Evolutionary conservation across 2,113 vertebrate genomes (phyloP).

Genomic region (Sorex araneus): DNA sequence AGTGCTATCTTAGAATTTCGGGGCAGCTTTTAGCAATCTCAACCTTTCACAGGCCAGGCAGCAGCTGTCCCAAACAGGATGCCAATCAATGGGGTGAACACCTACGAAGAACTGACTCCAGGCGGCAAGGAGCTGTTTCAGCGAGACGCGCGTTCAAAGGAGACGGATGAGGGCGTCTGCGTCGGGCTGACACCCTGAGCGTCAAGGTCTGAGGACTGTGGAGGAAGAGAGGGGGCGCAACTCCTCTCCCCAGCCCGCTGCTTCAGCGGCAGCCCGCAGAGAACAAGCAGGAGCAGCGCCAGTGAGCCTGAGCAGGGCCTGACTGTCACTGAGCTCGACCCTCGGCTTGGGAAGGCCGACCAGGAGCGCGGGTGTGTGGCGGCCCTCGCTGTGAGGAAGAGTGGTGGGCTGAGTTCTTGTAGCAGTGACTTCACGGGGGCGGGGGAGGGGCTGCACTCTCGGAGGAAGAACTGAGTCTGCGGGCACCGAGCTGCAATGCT

Average conservation of each 20-base stretch:
- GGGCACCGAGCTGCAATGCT: constrained; percentile 47
- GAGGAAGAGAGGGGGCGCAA: constrained; percentile 23
- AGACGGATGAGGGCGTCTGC: constrained; percentile 26
- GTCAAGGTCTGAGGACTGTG: constrained; percentile 37
- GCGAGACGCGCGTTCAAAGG: constrained; percentile 63
- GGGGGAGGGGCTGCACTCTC: constrained; percentile 40
- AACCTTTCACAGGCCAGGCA: constrained; percentile 67
- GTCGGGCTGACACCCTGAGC: constrained; percentile 16
- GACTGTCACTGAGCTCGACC: constrained; percentile 49
- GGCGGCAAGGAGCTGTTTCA: constrained; percentile 64
- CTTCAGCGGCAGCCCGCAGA: constrained; percentile 43
- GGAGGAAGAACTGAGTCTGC: constrained; percentile 38
- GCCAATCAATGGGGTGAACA: constrained; percentile 61
- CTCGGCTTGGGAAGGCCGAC: constrained; percentile 39
- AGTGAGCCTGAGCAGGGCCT: constrained; percentile 37
- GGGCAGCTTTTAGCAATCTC: constrained; percentile 70
- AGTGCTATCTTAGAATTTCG: constrained; percentile 76
- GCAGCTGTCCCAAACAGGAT: constrained; percentile 64
- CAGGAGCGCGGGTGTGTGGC: constrained; percentile 1
- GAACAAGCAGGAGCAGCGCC: constrained; percentile 44
- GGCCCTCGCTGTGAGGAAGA: constrained; percentile 33
- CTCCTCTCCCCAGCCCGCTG: constrained; percentile 21
- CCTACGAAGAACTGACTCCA: constrained; percentile 70
- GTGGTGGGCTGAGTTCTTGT: constrained; percentile 1
- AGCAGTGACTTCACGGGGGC: constrained; percentile 54